Conservation (phyloP, 2,797 vertebrate species). For the Rhabdophis nuchalis region DNA sequence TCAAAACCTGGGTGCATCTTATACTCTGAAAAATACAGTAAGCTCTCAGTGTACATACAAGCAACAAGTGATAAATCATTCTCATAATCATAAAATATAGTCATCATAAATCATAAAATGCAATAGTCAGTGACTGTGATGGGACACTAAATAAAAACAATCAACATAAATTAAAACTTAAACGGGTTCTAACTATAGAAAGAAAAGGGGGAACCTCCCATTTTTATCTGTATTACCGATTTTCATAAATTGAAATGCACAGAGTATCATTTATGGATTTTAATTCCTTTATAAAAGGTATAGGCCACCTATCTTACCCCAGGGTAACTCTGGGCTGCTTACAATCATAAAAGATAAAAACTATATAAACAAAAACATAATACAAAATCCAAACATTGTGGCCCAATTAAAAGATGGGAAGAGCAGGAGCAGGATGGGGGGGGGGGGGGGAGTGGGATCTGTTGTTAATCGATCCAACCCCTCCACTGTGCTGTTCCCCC, state of each 20-base stretch:
- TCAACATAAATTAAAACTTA: background rate
- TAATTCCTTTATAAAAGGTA: background rate
- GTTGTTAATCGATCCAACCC: background rate
- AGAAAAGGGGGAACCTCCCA: background rate
- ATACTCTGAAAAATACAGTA: no score
- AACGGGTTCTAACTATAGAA: background rate
- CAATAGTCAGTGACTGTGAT: background rate
- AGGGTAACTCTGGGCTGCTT: background rate
- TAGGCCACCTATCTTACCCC: background rate
- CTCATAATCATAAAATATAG: background rate
- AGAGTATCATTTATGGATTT: background rate
- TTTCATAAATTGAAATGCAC: background rate
- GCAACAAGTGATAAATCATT: background rate
- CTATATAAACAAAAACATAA: background rate
- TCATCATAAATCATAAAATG: background rate
- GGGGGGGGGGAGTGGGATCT: background rate
- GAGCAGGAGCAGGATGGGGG: background rate
- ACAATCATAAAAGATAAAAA: background rate
- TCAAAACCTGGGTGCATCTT: no score
- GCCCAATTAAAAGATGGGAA: background rate
- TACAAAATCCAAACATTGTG: background rate
- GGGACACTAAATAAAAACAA: background rate
- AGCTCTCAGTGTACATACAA: background rate
- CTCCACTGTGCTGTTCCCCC: background rate
- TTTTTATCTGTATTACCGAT: background rate